Conservation (phyloP, 2,888 invertebrate species). For the Tridacna gigas region DNA sequence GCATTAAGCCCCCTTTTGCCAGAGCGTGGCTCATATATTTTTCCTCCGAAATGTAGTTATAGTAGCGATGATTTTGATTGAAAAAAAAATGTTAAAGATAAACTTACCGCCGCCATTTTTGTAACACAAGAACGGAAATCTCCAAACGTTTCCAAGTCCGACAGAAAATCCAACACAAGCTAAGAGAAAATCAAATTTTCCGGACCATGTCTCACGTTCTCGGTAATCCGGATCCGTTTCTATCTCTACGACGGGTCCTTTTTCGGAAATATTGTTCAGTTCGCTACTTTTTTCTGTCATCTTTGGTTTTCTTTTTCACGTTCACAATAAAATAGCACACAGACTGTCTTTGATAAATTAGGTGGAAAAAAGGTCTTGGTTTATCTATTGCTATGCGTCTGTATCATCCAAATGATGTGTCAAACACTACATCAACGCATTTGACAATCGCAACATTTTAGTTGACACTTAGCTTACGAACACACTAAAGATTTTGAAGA, state of each 20-base stretch:
- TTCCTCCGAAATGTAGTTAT: neutral
- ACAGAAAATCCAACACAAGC: slow-evolving; percentile 21
- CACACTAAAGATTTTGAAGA: too few species aligned
- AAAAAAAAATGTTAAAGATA: neutral
- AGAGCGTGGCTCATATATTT: too few species aligned
- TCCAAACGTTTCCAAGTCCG: slow-evolving; percentile 16
- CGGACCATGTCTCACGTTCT: slow-evolving; percentile 13
- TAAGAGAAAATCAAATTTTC: slow-evolving; percentile 10
- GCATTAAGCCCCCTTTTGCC: too few species aligned
- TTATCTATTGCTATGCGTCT: too few species aligned
- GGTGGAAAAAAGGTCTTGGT: too few species aligned
- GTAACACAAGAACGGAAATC: slow-evolving; percentile 24
- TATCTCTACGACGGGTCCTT: neutral
- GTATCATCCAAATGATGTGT: too few species aligned
- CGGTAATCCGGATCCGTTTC: neutral
- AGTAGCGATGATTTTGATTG: neutral
- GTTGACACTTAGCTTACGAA: too few species aligned
- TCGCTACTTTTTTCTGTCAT: slow-evolving; percentile 1
- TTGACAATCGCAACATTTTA: too few species aligned
- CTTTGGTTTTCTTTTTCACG: neutral
- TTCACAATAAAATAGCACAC: too few species aligned
- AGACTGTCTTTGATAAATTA: too few species aligned
- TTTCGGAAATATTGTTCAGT: neutral
- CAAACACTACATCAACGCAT: too few species aligned
- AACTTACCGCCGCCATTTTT: slow-evolving; percentile 17